Evolutionary conservation across 1,140 invertebrate species (phyloP).

Genomic region (Drosophila kikkawai): DNA sequence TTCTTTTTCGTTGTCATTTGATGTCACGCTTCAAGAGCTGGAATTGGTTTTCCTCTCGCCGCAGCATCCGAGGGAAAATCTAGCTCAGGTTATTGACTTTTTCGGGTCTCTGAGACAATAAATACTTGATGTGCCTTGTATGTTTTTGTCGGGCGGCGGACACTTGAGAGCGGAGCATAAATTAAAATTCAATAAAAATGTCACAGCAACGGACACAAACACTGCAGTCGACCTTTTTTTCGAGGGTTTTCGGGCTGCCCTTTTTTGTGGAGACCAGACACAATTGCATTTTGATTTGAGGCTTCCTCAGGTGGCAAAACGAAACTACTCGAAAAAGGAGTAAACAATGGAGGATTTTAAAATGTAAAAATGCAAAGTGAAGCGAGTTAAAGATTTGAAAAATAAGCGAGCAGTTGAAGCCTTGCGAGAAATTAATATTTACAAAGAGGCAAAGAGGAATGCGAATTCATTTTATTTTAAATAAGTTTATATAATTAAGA

Average conservation of each 20-base stretch:
- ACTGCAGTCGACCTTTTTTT: slow-evolving; percentile 24
- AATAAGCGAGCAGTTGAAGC: not conserved
- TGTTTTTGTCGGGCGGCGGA: slow-evolving; percentile 34
- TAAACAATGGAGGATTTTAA: not conserved
- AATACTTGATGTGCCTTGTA: slow-evolving; percentile 46
- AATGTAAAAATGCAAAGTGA: not conserved
- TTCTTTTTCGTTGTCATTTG: slow-evolving; percentile 67
- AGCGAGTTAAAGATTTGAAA: not conserved
- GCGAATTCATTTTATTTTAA: no score
- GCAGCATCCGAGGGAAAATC: slow-evolving; percentile 38
- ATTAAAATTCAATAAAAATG: slow-evolving; percentile 83
- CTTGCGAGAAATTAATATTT: not conserved
- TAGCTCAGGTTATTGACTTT: slow-evolving; percentile 74
- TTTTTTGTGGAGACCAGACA: slow-evolving; percentile 28
- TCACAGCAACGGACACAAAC: slow-evolving; percentile 63
- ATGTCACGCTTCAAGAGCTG: slow-evolving; percentile 74
- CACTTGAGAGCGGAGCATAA: slow-evolving; percentile 62
- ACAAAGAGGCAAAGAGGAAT: no score
- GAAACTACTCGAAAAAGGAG: slow-evolving; percentile 1
- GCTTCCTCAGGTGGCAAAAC: slow-evolving; percentile 3
- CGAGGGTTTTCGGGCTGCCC: not conserved
- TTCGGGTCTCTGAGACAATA: slow-evolving; percentile 36
- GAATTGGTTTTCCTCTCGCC: slow-evolving; percentile 66
- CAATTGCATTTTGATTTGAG: slow-evolving; percentile 56
- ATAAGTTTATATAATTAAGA: no score